Percentiles rank a stretch among this genome's conserved stretches.
Conservation (phyloP, 1,140 invertebrate genomes). For the Ruditapes philippinarum region DNA sequence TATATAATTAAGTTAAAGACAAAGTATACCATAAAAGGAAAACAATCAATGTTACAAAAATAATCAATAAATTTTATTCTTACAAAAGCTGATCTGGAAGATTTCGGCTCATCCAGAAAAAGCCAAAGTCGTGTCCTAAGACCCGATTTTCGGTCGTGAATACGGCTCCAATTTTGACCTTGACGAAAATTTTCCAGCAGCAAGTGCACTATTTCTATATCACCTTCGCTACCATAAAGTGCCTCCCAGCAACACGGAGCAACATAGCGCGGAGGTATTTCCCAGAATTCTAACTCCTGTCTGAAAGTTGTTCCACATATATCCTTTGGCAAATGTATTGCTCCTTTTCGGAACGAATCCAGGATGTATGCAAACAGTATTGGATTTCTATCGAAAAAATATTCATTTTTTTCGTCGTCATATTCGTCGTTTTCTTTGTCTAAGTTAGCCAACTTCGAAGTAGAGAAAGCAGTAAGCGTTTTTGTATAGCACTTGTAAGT, state of each 20-base stretch:
- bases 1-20: no score
- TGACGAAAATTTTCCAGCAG: neutral
- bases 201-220: neutral
- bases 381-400: conserved; percentile 97
- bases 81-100: conserved; percentile 21
- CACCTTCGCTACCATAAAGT: conserved; percentile 13
- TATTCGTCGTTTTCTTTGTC: neutral
- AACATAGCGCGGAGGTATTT: neutral
- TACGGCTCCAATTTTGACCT: neutral
- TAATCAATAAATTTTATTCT: no score
- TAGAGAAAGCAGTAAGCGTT: neutral
- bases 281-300: conserved; percentile 59
- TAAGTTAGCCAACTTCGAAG: conserved; percentile 41
- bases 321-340: conserved; percentile 97
- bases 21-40: no score
- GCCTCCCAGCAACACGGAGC: conserved; percentile 62
- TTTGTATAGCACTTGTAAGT: neutral
- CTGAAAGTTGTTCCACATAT: conserved; percentile 91
- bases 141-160: neutral
- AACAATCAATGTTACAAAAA: no score
- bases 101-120: conserved; percentile 16
- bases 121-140: conserved; percentile 4
- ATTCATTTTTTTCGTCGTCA: neutral
- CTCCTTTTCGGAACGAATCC: conserved; percentile 98
- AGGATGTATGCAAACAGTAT: conserved; percentile 98